phyloP scores from a whole-genome alignment of 2,113 vertebrate species.

The Plecturocebus donacophilus region DNA sequence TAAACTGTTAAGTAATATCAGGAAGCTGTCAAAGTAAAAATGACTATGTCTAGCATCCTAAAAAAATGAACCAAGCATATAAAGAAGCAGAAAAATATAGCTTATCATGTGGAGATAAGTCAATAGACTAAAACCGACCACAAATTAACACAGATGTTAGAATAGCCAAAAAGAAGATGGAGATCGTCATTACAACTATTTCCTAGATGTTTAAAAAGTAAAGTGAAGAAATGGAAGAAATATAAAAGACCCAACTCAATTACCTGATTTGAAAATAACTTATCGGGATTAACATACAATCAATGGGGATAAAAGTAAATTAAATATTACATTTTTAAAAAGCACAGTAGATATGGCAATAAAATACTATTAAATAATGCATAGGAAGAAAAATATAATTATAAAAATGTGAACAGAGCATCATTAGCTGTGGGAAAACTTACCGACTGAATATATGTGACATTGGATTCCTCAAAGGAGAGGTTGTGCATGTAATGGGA shows the following conservation, averaged over 20 bases:
- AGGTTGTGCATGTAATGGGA: not conserved
- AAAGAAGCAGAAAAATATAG: not conserved
- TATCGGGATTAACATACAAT: not conserved
- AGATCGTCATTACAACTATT: not conserved
- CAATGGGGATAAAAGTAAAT: not conserved
- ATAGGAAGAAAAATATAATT: not conserved
- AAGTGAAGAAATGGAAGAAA: not conserved
- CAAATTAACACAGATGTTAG: not conserved
- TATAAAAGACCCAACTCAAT: not conserved
- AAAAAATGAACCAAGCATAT: not conserved
- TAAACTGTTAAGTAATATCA: not conserved
- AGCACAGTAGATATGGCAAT: not conserved
- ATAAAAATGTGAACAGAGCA: not conserved
- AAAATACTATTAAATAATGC: not conserved
- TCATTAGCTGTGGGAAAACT: not conserved
- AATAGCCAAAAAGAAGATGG: not conserved
- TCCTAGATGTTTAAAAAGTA: not conserved
- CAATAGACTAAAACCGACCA: not conserved
- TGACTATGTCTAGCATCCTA: not conserved
- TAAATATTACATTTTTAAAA: not conserved
- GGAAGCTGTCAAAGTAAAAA: not conserved
- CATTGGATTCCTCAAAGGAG: not conserved
- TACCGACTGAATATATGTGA: not conserved
- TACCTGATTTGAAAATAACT: not conserved
- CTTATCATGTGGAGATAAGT: not conserved